Conservation (phyloP, 2,888 invertebrate species). For the Syrphus vitripennis region DNA sequence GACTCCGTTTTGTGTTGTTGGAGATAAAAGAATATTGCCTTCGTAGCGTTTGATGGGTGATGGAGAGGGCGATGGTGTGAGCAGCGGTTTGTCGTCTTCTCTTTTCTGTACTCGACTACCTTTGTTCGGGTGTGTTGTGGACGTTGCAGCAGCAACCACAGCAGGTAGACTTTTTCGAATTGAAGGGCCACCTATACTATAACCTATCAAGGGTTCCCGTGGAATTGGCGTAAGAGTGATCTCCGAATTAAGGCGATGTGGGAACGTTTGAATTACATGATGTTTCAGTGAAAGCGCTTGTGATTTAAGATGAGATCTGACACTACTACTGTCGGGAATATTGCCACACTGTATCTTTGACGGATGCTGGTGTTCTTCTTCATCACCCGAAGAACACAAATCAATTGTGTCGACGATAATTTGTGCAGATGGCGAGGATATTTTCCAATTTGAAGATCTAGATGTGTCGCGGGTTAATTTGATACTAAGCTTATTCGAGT, state of each 20-base stretch:
- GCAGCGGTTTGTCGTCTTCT: neutral
- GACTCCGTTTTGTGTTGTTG: conserved; percentile 50
- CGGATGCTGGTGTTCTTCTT: conserved; percentile 76
- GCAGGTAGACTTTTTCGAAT: conserved; percentile 12
- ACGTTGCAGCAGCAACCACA: conserved; percentile 55
- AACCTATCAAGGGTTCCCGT: conserved; percentile 44
- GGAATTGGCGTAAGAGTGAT: conserved; percentile 71
- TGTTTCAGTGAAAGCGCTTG: conserved; percentile 16
- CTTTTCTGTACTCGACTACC: neutral
- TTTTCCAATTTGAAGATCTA: conserved; percentile 79
- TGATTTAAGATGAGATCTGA: neutral
- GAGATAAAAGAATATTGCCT: conserved; percentile 72
- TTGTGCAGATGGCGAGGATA: conserved; percentile 77
- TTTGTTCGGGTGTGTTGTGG: conserved; percentile 47
- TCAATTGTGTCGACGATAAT: conserved; percentile 84
- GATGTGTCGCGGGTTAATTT: conserved; percentile 79
- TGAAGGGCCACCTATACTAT: neutral
- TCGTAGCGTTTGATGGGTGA: conserved; percentile 50
- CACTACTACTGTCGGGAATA: conserved; percentile 3
- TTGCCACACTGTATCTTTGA: neutral
- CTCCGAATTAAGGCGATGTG: conserved; percentile 68
- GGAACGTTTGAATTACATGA: conserved; percentile 34
- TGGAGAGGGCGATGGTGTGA: neutral
- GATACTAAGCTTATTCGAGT: conserved; percentile 77
- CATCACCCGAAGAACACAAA: conserved; percentile 87